Percentiles rank a stretch among this genome's conserved stretches.
phyloP scores from a whole-genome alignment of 2,113 vertebrate species.

The Murina feae region DNA sequence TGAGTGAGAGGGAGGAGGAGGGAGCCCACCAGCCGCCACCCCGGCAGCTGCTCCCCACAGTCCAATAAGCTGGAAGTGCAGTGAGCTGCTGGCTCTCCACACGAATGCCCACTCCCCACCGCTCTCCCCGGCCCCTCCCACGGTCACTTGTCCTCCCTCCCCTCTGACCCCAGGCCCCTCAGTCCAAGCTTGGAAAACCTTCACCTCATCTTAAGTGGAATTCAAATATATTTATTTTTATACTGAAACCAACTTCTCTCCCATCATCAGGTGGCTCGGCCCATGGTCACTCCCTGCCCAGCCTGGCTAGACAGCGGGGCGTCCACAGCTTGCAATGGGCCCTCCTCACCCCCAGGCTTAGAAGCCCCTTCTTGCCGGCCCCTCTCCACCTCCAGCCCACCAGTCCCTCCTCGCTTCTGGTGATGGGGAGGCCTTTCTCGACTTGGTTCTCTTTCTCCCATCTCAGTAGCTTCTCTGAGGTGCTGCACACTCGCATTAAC shows the following conservation, averaged over 20 bases:
- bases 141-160: neutral
- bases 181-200: conserved; percentile 66
- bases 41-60: conserved; percentile 71
- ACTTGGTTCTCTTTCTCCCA: conserved; percentile 60
- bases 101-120: conserved; percentile 27
- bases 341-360: neutral
- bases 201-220: conserved; percentile 59
- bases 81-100: conserved; percentile 68
- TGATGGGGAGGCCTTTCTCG: conserved; percentile 27
- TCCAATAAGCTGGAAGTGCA: conserved; percentile 89
- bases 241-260: conserved; percentile 39
- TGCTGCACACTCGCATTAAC: conserved; percentile 73
- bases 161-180: conserved; percentile 20
- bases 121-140: neutral
- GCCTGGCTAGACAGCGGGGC: conserved; percentile 33
- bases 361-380: conserved; percentile 7
- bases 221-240: conserved; percentile 58
- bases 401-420: neutral
- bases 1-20: conserved; percentile 62
- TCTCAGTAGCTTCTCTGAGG: conserved; percentile 77
- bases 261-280: neutral
- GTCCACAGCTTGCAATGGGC: neutral
- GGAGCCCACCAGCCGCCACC: conserved; percentile 2
- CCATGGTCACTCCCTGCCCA: neutral
- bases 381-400: neutral